Base-by-base conservation (phyloP, 1,140 invertebrate genomes). In the Drosophila yakuba region DNA sequence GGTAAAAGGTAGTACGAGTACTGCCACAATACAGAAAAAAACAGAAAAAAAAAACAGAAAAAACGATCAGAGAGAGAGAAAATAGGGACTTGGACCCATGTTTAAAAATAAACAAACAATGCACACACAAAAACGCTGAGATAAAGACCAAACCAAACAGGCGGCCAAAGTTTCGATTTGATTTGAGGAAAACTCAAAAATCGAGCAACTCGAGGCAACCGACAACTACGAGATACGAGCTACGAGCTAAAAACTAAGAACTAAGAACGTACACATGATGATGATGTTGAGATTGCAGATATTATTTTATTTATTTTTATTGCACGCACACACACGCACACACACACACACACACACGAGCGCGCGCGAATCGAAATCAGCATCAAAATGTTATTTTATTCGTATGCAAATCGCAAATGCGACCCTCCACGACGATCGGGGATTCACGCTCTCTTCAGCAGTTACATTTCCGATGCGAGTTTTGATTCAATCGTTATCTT, bases 81-180 rank as follows among this genome's bases (percentile, higher is more conserved):
- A 62, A 51, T 38, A 50, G 55, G 59, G 71, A 43, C 48, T 44
- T 58, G 78, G 74, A 79, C 71, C 78, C 71, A 28, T 83, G 84
- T 79, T 88, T 86, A 86, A 83, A 86, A 86, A 86, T 86, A 86
- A 86, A 86, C 84, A 86, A 86, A 86, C 74, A 88, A 82, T 81
- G 78, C 69, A 82, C 61, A 75, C 56, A 74, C 52, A 25, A 41
- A 50, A 23, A 75, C 47, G 8, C 32, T 59, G 41, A 59, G 78
- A 81, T 78, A 85, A 82, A 82, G 67, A 71, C 66, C 72, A 54
- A 47, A 74, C 73, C 58, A 43, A 58, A 59, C 47, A 36, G 43
- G 32, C 59, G 48, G 47, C 55, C 69, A 83, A 64, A 74, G 41
- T 71, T 82, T 82, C 56, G 59, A 78, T 66, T 63, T 59, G 59